Evolutionary conservation across 53 echinoderm and acorn worm species (phyloP).

Genomic region (Actinopyga echinites): DNA sequence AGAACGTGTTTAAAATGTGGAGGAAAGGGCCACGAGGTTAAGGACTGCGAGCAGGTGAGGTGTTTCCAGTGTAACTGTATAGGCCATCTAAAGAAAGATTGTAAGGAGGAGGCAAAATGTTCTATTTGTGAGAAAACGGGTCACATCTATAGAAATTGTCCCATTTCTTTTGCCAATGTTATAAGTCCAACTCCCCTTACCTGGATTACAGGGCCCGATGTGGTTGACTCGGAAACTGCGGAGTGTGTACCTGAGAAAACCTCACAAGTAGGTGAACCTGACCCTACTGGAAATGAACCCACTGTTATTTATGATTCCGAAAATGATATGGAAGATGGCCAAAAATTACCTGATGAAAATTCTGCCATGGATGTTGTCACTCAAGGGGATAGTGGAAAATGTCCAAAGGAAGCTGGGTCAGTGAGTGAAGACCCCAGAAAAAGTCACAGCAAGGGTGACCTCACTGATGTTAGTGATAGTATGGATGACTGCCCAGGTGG

Average conservation of each 20-base stretch:
- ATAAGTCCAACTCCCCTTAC: neutral
- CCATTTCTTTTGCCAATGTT: neutral
- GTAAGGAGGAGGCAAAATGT: neutral
- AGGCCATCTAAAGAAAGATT: neutral
- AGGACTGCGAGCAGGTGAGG: neutral
- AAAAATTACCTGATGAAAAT: neutral
- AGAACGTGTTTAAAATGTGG: conserved; percentile 20
- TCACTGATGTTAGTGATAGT: too few species aligned
- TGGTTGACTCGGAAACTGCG: neutral
- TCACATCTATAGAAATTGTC: neutral
- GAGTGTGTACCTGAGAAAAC: too few species aligned
- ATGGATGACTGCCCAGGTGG: too few species aligned
- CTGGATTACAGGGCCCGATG: neutral
- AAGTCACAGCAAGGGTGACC: too few species aligned
- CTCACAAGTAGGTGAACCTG: too few species aligned
- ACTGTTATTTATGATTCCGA: too few species aligned
- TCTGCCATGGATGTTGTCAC: too few species aligned
- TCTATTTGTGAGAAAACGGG: neutral
- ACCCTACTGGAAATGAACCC: too few species aligned
- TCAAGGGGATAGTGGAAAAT: too few species aligned
- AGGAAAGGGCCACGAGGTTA: neutral
- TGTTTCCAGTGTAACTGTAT: neutral
- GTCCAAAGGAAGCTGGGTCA: too few species aligned
- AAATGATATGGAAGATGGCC: neutral
- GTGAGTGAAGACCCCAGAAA: too few species aligned